Percentiles rank a stretch among this genome's conserved stretches.
These are phyloP conservation scores for Galleria mellonella DNA, from an alignment of 1,140 invertebrate species.

Conservation along the genomic window DNA sequence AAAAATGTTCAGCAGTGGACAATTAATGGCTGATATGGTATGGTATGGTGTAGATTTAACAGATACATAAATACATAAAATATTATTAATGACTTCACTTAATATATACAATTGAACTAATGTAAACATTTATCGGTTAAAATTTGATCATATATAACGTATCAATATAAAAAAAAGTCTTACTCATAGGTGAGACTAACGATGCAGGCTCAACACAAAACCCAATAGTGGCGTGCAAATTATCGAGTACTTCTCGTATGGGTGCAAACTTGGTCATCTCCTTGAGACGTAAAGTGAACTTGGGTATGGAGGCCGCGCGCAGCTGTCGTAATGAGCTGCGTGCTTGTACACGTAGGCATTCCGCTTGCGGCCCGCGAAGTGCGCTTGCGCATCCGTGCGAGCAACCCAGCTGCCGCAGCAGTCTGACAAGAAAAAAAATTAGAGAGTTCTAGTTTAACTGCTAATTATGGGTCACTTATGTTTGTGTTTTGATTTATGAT, in stretches of 20 bases:
- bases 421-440: conserved; percentile 64
- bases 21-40: no score
- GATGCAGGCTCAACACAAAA: conserved; percentile 94
- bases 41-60: no score
- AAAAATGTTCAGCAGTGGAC: no score
- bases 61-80: no score
- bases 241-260: conserved; percentile 90
- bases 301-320: conserved; percentile 78
- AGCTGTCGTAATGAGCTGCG: conserved; percentile 88
- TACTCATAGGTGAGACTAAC: conserved; percentile 89
- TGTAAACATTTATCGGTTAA: no score
- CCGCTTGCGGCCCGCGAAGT: conserved; percentile 89
- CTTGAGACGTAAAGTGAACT: conserved; percentile 87
- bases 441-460: no score
- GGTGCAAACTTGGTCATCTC: conserved; percentile 85
- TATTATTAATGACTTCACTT: no score
- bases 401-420: conserved; percentile 94
- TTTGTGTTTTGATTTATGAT: no score
- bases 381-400: conserved; percentile 85
- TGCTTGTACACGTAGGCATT: conserved; percentile 91
- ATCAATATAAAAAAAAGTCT: conserved; percentile 56
- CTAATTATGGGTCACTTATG: no score
- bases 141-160: no score
- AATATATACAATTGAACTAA: no score
- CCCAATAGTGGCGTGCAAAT: conserved; percentile 95